These are phyloP conservation scores for Microcebus tavaratra DNA, from an alignment of 2,113 vertebrate genomes.

Conservation along the genomic window DNA sequence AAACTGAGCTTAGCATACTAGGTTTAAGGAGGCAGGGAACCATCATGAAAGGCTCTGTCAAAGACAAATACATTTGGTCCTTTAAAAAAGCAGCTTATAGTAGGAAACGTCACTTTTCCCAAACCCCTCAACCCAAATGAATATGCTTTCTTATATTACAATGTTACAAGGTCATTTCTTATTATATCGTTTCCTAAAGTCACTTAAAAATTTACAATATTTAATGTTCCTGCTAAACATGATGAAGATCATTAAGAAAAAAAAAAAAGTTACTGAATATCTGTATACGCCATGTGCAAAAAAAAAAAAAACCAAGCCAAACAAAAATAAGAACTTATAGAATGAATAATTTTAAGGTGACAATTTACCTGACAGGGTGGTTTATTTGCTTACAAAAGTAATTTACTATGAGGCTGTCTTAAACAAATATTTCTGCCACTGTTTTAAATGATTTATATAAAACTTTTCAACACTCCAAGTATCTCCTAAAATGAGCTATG, in stretches of 20 bases:
- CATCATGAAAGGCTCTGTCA: neutral
- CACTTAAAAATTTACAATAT: neutral
- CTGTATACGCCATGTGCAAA: too few relatives aligned
- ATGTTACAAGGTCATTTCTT: neutral
- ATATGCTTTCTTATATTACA: neutral
- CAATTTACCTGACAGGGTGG: neutral
- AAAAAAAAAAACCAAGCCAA: too few relatives aligned
- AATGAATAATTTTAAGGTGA: slow-evolving; percentile 21
- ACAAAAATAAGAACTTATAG: too few relatives aligned
- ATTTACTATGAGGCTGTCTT: slow-evolving; percentile 22
- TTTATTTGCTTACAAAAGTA: slow-evolving; percentile 40
- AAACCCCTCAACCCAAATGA: neutral
- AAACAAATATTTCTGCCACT: slow-evolving; percentile 46
- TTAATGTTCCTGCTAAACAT: slow-evolving; percentile 47
- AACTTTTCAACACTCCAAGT: slow-evolving; percentile 27
- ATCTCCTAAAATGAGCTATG: slow-evolving; percentile 54
- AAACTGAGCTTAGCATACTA: neutral
- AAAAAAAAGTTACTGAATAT: too few relatives aligned
- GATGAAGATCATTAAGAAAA: slow-evolving; percentile 9
- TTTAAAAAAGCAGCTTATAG: neutral
- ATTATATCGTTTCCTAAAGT: neutral
- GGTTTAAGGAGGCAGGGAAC: neutral
- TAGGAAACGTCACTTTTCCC: neutral
- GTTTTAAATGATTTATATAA: slow-evolving; percentile 45
- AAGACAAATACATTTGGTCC: neutral